Base-by-base conservation (phyloP, 2,888 invertebrate species). In the Geophilus truncorum region DNA sequence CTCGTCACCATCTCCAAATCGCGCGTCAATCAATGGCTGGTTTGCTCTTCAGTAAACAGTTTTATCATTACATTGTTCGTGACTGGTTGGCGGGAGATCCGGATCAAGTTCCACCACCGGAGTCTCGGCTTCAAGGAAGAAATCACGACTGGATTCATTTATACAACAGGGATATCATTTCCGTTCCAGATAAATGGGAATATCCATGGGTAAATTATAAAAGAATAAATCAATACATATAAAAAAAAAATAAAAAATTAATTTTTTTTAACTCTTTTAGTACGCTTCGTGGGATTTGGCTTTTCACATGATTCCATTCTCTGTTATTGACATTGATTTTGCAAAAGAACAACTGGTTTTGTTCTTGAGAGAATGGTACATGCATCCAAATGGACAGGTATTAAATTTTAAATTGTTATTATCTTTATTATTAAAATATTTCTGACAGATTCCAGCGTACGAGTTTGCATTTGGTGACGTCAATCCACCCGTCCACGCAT, bases 341-440 rank as follows among this genome's bases (percentile, higher is more conserved):
- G 87, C 87, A 80, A 87, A 87, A 82, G 83, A 85, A 7, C 87
- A 87, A 82, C 84, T 87, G 18, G 82, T 86, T n/a, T 83, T 87
- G 7, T 84, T 87, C 78, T 84, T 87, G 7, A 81, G 86, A 36
- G 87, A 87, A 80, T 85, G 86, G 85, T 87, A 87, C 83, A 86
- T 87, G 86, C 86, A 87, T 82, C 87, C 87, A n/a, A 87, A 87
- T 83, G 87, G 87, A n/a, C 87, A 87, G 86, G 87, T 87, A n/a
- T n/a, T n/a, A n/a, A n/a, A n/a, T n/a, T n/a, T n/a, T n/a, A n/a
- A n/a, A n/a, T n/a, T n/a, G n/a, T n/a, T n/a, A n/a, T 30, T 25
- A 32, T 15, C 0, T 12, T 6, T 18, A 75, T 78, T 34, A 21
- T 77, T 3, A 79, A 12, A 18, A 18, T 82, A 28, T 23, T 78